Base-by-base conservation (phyloP, 2,797 vertebrate species). In the Cryptoblepharus egeriae region DNA sequence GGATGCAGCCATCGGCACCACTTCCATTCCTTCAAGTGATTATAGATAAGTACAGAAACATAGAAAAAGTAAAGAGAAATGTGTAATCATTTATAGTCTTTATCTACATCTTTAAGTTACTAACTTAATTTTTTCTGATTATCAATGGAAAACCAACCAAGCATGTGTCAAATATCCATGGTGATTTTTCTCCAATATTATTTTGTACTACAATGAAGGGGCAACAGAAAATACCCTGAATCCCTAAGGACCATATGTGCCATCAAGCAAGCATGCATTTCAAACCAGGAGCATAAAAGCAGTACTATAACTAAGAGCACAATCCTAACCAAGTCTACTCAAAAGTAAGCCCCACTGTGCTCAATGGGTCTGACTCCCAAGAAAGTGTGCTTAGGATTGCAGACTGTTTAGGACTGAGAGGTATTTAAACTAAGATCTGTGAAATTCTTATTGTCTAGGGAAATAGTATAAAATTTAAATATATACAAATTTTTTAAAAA, bases 241-340 rank as follows among this genome's bases (percentile, higher is more conserved):
- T 16, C 63, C 55, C 1, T 52, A 45, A 61, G 57, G 45, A 30
- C 32, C n/a, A 3, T 9, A 28, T 42, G 15, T 57, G 63, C 72
- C n/a, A 3, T 57, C 22, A 76, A n/a, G 24, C n/a, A 55, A 26
- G 24, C 28, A 39, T 55, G 28, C 26, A 71, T 55, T 55, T 70
- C 39, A 55, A 71, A 77, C 26, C 49, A 26, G 35, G 55, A 22
- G 24, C 67, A 57, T 67, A 78, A 20, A n/a, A 65, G 4, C 75
- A 12, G 32, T 22, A 0, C 2, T 0, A 5, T 86, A 71, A 26
- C 37, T 0, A 0, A 77, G n/a, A n/a, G n/a, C n/a, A n/a, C n/a
- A n/a, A n/a, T n/a, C n/a, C n/a, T n/a, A n/a, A n/a, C n/a, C n/a
- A n/a, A n/a, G n/a, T n/a, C n/a, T n/a, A n/a, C n/a, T n/a, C n/a